Base-by-base conservation (phyloP, 2,113 vertebrate species). In the Macquaria ambigua region DNA sequence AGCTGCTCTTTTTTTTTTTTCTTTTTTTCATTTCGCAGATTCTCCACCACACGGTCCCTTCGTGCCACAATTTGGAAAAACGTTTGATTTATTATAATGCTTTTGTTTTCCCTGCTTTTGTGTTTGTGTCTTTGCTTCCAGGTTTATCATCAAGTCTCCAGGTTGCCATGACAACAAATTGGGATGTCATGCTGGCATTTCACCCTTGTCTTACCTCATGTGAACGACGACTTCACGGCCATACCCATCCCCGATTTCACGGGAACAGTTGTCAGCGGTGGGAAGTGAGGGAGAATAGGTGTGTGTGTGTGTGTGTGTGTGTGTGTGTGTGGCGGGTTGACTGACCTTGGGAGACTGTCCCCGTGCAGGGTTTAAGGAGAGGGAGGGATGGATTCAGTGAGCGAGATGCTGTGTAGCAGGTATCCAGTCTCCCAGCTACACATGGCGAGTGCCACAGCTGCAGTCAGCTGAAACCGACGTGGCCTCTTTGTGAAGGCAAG, bases 151-250 rank as follows among this genome's bases (percentile, higher is more conserved):
- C 93, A 93, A 93, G 91, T 88, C 87, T 90, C 21, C 5, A 69
- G 48, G 97, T 98, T 97, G 92, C 96, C 94, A 97, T 97, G 95
- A 95, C 93, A 94, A 97, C 96, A 96, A 97, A 98, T 96, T 95
- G 94, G 94, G 94, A 96, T 90, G 94, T 97, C 95, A 95, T 95
- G 93, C 95, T 89, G 16, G 95, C 88, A 93, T 96, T 96, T 97
- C 97, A 96, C 96, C 96, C 97, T 96, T 93, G 95, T 96, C 96
- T 96, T 92, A 92, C 94, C 95, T 96, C 95, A 87, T 95, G 91
- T 70, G 91, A 93, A 63, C 48, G 16, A 94, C 93, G 88, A 94
- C 21, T 86, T 94, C 84, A 80, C 86, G 83, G 94, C 95, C 95
- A 96, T 94, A 96, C 94, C 94, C 92, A 96, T 97, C 95, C 94